Evolutionary conservation across 2,888 invertebrate genomes (phyloP).

Genomic region (Amorpha juglandis): DNA sequence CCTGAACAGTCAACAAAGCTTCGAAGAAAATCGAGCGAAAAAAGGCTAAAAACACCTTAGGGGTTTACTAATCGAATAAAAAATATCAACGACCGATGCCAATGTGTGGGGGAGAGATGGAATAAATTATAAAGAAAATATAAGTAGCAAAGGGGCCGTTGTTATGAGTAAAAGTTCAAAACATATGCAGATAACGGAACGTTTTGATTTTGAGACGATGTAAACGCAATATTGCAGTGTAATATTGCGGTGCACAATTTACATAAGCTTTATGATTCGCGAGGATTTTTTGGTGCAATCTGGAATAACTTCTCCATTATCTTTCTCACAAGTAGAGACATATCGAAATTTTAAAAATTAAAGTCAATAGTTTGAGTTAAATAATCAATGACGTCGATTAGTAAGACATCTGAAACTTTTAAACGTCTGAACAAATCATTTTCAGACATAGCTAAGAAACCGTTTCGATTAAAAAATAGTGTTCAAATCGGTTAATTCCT

Average conservation of each 20-base stretch:
- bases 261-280: slow-evolving; percentile 14
- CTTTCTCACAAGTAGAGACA: not conserved
- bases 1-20: slow-evolving; percentile 83
- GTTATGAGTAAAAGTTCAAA: slow-evolving; percentile 76
- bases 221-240: slow-evolving; percentile 53
- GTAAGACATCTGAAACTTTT: too few species aligned
- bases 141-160: slow-evolving; percentile 78
- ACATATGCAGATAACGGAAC: slow-evolving; percentile 74
- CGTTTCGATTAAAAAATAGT: too few species aligned
- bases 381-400: too few species aligned
- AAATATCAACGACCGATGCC: slow-evolving; percentile 85
- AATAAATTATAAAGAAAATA: slow-evolving; percentile 85
- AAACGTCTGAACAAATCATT: too few species aligned
- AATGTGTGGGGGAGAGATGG: slow-evolving; percentile 81
- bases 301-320: not conserved
- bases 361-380: too few species aligned
- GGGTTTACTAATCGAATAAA: slow-evolving; percentile 86
- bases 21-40: slow-evolving; percentile 85
- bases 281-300: not conserved
- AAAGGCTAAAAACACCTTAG: slow-evolving; percentile 86
- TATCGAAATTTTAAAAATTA: not conserved
- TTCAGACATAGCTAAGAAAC: too few species aligned
- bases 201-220: slow-evolving; percentile 65
- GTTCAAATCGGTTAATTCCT: too few species aligned
- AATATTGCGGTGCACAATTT: slow-evolving; percentile 20